Percentiles rank a stretch among this genome's conserved stretches.
phyloP scores from a whole-genome alignment of 2,113 vertebrate genomes.

The Damaliscus lunatus region DNA sequence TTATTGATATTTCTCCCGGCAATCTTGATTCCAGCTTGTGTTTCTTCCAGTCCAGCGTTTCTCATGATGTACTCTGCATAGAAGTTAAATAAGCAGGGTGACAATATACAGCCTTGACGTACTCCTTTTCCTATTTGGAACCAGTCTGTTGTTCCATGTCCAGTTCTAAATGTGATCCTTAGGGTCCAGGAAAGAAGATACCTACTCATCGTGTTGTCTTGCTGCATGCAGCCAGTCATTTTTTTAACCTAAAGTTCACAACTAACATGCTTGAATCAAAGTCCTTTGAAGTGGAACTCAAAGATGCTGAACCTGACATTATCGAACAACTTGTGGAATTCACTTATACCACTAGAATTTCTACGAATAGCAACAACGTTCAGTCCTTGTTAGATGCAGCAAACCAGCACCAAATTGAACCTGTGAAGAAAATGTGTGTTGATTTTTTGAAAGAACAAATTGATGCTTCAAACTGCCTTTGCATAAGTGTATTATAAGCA shows the following conservation, averaged over 20 bases:
- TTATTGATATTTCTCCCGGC: no score
- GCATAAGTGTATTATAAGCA: conserved; percentile 88
- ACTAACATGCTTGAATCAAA: conserved; percentile 98
- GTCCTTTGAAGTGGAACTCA: conserved; percentile 95
- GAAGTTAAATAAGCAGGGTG: no score
- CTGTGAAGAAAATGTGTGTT: conserved; percentile 98
- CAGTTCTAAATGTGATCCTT: conserved; percentile 84
- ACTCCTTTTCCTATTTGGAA: no score
- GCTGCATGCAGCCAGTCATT: conserved; percentile 94
- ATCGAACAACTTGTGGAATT: conserved; percentile 96
- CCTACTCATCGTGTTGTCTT: conserved; percentile 92
- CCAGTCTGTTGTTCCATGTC: no score
- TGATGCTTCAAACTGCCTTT: conserved; percentile 95
- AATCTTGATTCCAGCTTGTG: no score
- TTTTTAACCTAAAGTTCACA: conserved; percentile 99
- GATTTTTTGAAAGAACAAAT: conserved; percentile 97
- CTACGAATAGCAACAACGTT: conserved; percentile 96
- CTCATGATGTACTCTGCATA: no score
- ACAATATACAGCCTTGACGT: no score
- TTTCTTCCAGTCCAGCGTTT: no score
- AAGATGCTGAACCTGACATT: conserved; percentile 95
- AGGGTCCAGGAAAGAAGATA: conserved; percentile 94
- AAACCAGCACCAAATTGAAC: conserved; percentile 98
- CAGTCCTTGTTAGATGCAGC: conserved; percentile 96
- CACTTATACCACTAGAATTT: conserved; percentile 96